Conservation (phyloP, 1,140 invertebrate genomes). For the Thalassaphorura encarpata region DNA sequence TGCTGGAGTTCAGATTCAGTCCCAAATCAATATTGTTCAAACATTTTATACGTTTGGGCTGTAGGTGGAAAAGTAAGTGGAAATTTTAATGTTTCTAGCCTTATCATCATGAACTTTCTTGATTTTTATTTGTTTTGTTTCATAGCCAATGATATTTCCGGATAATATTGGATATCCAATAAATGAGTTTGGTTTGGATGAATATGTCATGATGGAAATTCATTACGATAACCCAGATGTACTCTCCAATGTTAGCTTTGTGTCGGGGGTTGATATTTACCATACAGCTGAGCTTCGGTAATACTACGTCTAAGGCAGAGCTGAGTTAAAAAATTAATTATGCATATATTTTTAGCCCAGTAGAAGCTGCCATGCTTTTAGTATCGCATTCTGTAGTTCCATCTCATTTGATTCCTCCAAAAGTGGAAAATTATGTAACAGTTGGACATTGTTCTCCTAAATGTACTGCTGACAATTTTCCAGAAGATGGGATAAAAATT, state of each 20-base stretch:
- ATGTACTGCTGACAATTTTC: conserved; percentile 2
- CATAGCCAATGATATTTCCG: not conserved
- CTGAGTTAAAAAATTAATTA: not conserved
- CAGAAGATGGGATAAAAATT: conserved; percentile 7
- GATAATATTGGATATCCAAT: conserved; percentile 11
- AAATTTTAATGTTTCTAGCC: too few species aligned
- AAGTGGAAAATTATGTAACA: not conserved
- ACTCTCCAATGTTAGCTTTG: not conserved
- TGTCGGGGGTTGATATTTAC: conserved; percentile 3
- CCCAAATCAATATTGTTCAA: not conserved
- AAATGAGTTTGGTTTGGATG: not conserved
- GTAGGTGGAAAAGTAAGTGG: conserved; percentile 2
- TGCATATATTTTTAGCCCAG: not conserved
- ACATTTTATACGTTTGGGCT: not conserved
- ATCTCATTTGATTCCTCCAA: conserved; percentile 6
- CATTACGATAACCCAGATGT: conserved; percentile 16
- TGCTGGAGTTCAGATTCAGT: not conserved
- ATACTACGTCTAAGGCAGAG: not conserved
- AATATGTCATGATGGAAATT: conserved; percentile 14
- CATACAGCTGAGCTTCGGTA: conserved; percentile 2
- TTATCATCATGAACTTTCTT: not conserved
- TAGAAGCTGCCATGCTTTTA: conserved; percentile 4
- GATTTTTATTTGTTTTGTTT: too few species aligned
- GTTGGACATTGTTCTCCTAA: conserved; percentile 8
- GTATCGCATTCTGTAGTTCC: not conserved